Conservation (phyloP, 2,113 vertebrate species). For the Microcebus griseorufus region DNA sequence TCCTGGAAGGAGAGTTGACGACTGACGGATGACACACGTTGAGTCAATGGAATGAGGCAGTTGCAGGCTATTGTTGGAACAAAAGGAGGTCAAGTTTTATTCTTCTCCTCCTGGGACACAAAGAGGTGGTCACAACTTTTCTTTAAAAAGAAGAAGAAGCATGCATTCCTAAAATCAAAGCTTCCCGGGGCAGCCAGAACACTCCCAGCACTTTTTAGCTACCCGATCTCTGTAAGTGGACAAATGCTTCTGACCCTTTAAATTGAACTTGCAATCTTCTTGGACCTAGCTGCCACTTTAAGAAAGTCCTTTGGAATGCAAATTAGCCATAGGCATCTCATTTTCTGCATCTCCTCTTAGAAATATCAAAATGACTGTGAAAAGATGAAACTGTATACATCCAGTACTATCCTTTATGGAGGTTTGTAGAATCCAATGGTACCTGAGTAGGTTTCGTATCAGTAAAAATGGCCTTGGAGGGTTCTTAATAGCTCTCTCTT, state of each 20-base stretch:
- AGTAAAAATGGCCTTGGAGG: background rate
- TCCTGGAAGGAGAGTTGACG: slow-evolving; percentile 53
- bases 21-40: slow-evolving; percentile 62
- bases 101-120: slow-evolving; percentile 53
- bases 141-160: slow-evolving; percentile 48
- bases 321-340: background rate
- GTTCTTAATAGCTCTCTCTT: background rate
- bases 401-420: background rate
- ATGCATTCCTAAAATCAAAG: slow-evolving; percentile 55
- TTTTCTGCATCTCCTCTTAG: background rate
- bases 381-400: background rate
- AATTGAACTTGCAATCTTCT: slow-evolving; percentile 25
- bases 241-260: slow-evolving; percentile 46
- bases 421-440: background rate
- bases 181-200: background rate
- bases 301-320: slow-evolving; percentile 49
- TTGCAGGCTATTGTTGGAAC: slow-evolving; percentile 12
- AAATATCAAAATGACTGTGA: background rate
- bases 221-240: background rate
- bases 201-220: background rate
- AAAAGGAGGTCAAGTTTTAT: slow-evolving; percentile 64
- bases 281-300: background rate
- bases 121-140: slow-evolving; percentile 52
- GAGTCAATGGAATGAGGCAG: slow-evolving; percentile 52
- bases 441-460: background rate